These are phyloP conservation scores for Agonopterix subpropinquella DNA, from an alignment of 2,888 invertebrate species.

Conservation along the genomic window DNA sequence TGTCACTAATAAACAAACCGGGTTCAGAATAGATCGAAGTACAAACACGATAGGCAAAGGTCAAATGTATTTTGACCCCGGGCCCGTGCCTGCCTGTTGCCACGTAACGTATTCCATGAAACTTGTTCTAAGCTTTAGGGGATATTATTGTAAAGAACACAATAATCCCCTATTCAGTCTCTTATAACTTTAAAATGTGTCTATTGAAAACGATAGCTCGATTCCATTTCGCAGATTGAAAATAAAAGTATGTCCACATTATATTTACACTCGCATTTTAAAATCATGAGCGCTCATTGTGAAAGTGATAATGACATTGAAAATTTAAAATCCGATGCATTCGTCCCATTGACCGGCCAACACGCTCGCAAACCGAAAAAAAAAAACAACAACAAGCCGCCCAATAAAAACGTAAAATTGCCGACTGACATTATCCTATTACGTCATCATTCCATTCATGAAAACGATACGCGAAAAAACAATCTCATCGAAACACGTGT, in stretches of 20 bases:
- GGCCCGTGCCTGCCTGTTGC: not conserved
- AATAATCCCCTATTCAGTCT: not conserved
- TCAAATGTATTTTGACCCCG: constrained; percentile 9
- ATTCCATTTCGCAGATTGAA: no score
- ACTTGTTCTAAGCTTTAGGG: constrained; percentile 3
- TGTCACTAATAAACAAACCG: constrained; percentile 15
- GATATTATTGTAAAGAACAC: not conserved
- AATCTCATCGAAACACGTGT: constrained; percentile 69
- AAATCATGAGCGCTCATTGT: constrained; percentile 49
- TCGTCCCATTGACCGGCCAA: constrained; percentile 65
- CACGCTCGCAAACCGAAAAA: constrained; percentile 50
- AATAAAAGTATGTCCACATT: not conserved
- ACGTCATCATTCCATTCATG: constrained; percentile 74
- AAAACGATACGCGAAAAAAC: constrained; percentile 66
- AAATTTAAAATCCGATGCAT: constrained; percentile 68
- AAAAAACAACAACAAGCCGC: constrained; percentile 59
- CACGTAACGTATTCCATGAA: constrained; percentile 6
- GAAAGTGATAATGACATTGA: constrained; percentile 75
- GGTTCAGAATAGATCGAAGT: constrained; percentile 5
- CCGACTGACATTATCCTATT: constrained; percentile 73
- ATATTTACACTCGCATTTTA: constrained; percentile 16
- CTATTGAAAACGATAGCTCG: no score
- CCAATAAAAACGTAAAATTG: constrained; percentile 74
- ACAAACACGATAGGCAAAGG: constrained; percentile 5
- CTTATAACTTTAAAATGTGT: no score